Evolutionary conservation across 2,888 invertebrate genomes (phyloP), one percentile per base, ranked within the genome.

Genomic region (Acanthosepion esculentum): DNA sequence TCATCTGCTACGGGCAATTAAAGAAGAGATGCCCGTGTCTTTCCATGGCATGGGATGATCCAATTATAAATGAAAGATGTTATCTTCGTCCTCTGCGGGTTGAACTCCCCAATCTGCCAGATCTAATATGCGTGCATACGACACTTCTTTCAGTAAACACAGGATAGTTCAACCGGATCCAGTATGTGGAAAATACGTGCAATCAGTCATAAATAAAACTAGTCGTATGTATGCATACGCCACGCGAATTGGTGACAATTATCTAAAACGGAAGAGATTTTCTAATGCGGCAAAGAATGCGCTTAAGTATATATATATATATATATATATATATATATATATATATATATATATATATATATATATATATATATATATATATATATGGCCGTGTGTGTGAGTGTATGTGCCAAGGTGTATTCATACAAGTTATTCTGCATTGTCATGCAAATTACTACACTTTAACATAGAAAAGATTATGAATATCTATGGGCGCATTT

Each of bases 61-160:
- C 78, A 78, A 78, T 78, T 78, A 78, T 78, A 78, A 78, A 78
- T 78, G 78, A 78, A 78, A 78, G 78, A 78, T 78, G 78, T 78
- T 78, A 78, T 78, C 78, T 78, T 78, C 10, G n/a, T 78, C 78
- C 78, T 78, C 78, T 78, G 78, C 78, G 78, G 78, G 78, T 78
- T 78, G 78, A 78, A 78, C n/a, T 78, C 78, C 78, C 78, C n/a
- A 78, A 78, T 78, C 78, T 78, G 12, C 78, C 78, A 78, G 78
- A 78, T 78, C 78, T 78, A 78, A 78, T 78, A 78, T n/a, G 78
- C 8, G 78, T n/a, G 78, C 41, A 41, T 41, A 41, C 78, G 78
- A 78, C 78, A 78, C 78, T n/a, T 78, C 78, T 78, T 78, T 78
- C 78, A 78, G 78, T 78, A 78, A 78, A 78, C 78, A 78, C n/a